These are phyloP conservation scores for Penaeus indicus DNA, from an alignment of 1,140 invertebrate species.

Conservation along the genomic window DNA sequence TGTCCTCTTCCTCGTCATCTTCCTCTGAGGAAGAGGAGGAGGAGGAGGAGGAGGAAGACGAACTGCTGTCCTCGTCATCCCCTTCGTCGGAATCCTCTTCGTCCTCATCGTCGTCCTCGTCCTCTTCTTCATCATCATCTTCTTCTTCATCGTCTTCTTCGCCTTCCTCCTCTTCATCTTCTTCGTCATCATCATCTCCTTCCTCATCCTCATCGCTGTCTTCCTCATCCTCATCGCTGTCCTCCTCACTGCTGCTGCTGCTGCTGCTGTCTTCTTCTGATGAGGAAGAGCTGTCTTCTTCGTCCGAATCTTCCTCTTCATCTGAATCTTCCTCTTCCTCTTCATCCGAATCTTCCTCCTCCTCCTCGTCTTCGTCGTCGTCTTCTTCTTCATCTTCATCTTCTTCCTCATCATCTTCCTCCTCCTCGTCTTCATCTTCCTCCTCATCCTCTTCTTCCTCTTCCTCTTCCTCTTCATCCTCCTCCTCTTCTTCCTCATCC, in stretches of 20 bases:
- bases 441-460: conserved; percentile 24
- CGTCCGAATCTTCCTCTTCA: conserved; percentile 29
- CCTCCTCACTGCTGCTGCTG: not conserved
- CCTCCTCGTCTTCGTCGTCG: conserved; percentile 27
- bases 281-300: conserved; percentile 28
- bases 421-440: not conserved
- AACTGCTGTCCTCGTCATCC: not conserved
- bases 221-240: not conserved
- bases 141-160: not conserved
- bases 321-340: conserved; percentile 29
- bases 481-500: conserved; percentile 20
- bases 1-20: not conserved
- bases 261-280: conserved; percentile 17
- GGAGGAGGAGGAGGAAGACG: too few relatives aligned
- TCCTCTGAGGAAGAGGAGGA: not conserved
- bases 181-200: not conserved
- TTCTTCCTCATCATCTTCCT: conserved; percentile 23
- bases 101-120: not conserved
- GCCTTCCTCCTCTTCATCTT: not conserved
- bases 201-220: not conserved
- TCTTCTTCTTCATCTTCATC: conserved; percentile 27
- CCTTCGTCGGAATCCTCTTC: not conserved
- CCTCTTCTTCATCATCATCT: not conserved
- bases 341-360: conserved; percentile 27
- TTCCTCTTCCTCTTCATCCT: conserved; percentile 12